These are phyloP conservation scores for Platynereis dumerilii DNA, from an alignment of 2,888 invertebrate species.

Conservation along the genomic window DNA sequence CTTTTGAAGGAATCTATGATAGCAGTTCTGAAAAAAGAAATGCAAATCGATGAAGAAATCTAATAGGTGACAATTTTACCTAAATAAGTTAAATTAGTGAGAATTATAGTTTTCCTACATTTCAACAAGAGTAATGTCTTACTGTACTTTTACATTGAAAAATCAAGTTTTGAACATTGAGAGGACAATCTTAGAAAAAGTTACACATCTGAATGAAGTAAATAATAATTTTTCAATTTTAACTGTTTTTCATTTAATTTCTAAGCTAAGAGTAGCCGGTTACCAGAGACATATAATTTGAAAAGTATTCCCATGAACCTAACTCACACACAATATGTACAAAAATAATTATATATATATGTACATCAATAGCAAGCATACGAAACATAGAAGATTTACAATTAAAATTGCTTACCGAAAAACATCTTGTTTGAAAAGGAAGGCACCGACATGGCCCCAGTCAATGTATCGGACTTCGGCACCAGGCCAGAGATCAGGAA, in stretches of 20 bases:
- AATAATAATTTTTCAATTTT: too few species aligned
- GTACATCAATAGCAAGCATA: background rate
- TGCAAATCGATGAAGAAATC: conserved; percentile 10
- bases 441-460: conserved; percentile 74
- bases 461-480: conserved; percentile 86
- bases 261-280: too few species aligned
- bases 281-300: too few species aligned
- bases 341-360: too few species aligned
- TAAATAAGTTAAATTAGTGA: background rate
- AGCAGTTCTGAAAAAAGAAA: conserved; percentile 74
- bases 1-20: conserved; percentile 51
- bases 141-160: too few species aligned
- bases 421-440: conserved; percentile 82
- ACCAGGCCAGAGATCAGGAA: conserved; percentile 93
- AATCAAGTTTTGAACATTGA: too few species aligned
- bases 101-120: too few species aligned
- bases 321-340: background rate
- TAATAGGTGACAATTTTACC: conserved; percentile 4
- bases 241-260: too few species aligned
- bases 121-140: too few species aligned
- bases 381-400: too few species aligned
- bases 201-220: too few species aligned
- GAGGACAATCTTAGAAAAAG: too few species aligned
- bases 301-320: background rate
- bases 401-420: conserved; percentile 76